A percentile compares a stretch with the other conserved stretches of the same genome.
These are phyloP conservation scores for Odontesthes bonariensis DNA, from an alignment of 2,113 vertebrate genomes.

Conservation along the genomic window DNA sequence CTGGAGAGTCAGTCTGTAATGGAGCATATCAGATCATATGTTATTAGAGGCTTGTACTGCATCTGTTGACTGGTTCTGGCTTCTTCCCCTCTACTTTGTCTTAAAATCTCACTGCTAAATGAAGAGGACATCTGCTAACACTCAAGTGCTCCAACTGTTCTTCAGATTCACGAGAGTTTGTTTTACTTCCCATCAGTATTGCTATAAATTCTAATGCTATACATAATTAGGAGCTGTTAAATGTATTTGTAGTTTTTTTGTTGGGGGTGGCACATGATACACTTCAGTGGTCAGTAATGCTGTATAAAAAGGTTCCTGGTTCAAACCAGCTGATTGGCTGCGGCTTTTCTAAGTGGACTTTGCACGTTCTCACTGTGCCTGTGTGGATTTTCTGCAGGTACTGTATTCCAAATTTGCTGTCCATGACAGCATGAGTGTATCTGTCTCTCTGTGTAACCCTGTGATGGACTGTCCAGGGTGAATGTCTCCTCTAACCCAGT, in stretches of 20 bases:
- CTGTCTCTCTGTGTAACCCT: neutral
- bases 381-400: no score
- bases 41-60: conserved; percentile 66
- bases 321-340: neutral
- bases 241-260: neutral
- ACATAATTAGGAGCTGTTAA: neutral
- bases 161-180: neutral
- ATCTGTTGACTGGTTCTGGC: conserved; percentile 42
- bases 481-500: neutral
- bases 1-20: conserved; percentile 56
- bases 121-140: conserved; percentile 51
- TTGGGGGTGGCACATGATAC: neutral
- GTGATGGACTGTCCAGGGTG: neutral
- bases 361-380: no score
- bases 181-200: conserved; percentile 1
- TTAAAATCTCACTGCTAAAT: conserved; percentile 20
- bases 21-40: conserved; percentile 47
- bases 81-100: conserved; percentile 43
- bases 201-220: neutral
- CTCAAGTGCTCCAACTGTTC: neutral
- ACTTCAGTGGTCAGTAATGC: no score
- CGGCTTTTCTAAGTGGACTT: neutral
- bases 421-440: neutral
- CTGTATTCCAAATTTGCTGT: neutral
- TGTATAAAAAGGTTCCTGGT: neutral